Conservation (phyloP, 2,888 invertebrate genomes). For the Chymomyza procnemis region DNA sequence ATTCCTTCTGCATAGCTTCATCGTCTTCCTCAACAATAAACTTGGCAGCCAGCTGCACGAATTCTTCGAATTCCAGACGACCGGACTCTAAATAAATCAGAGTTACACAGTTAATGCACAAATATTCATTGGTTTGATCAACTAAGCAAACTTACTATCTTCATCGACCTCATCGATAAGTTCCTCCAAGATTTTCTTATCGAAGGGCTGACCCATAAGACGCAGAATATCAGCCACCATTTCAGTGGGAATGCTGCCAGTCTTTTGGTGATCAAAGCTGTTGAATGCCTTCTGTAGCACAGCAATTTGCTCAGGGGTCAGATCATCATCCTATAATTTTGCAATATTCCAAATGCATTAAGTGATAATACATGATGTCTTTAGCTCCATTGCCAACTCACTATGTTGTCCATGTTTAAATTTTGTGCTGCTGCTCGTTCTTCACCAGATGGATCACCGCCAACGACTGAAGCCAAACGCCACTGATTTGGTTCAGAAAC, state of each 20-base stretch:
- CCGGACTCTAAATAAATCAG: slow-evolving; percentile 87
- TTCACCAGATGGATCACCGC: slow-evolving; percentile 64
- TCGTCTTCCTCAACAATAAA: slow-evolving; percentile 99
- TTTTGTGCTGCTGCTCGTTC: slow-evolving; percentile 42
- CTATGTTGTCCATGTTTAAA: slow-evolving; percentile 65
- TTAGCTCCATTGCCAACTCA: slow-evolving; percentile 51
- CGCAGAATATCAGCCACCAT: slow-evolving; percentile 96
- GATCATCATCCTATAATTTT: slow-evolving; percentile 86
- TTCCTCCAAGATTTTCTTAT: slow-evolving; percentile 96
- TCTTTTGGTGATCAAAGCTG: slow-evolving; percentile 96
- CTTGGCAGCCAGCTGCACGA: slow-evolving; percentile 95
- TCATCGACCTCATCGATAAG: slow-evolving; percentile 98
- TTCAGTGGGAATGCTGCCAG: slow-evolving; percentile 95
- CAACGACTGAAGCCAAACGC: slow-evolving; percentile 58
- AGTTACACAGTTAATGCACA: not conserved
- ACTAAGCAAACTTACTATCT: slow-evolving; percentile 85
- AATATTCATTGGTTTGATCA: not conserved
- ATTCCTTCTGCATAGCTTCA: slow-evolving; percentile 97
- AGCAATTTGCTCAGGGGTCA: slow-evolving; percentile 94
- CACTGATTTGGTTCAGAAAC: slow-evolving; percentile 48
- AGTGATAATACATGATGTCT: not conserved
- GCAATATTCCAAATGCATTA: not conserved
- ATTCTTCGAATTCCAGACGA: slow-evolving; percentile 96
- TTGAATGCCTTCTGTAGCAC: slow-evolving; percentile 97
- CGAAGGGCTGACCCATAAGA: slow-evolving; percentile 98